Evolutionary conservation across 2,797 vertebrate species (phyloP).

Genomic region (Zalophus californianus): DNA sequence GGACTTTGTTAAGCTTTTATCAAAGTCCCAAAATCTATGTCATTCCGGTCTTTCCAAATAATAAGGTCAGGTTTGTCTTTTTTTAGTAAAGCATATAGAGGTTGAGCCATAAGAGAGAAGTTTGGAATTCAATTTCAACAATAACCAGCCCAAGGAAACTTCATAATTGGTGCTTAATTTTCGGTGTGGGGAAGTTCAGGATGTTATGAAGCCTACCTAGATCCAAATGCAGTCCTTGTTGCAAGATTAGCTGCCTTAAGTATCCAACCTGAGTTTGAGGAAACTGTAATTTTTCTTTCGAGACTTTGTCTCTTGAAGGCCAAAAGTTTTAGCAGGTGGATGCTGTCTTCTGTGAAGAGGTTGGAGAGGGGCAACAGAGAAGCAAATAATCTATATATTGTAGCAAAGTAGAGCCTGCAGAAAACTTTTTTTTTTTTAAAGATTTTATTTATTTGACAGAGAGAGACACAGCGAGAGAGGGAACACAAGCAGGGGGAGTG

Average conservation of each 20-base stretch:
- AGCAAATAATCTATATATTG: not conserved
- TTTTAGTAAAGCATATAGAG: not conserved
- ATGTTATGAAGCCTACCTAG: not conserved
- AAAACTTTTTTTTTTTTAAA: not conserved
- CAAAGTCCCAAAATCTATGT: not conserved
- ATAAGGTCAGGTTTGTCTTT: not conserved
- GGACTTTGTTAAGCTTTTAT: not conserved
- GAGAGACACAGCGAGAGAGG: no score
- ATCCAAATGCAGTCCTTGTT: not conserved
- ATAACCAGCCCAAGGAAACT: not conserved
- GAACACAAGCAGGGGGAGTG: no score
- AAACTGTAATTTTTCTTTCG: not conserved
- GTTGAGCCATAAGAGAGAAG: not conserved
- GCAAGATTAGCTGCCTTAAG: not conserved
- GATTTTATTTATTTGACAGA: no score
- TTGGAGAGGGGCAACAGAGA: not conserved
- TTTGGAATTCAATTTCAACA: not conserved
- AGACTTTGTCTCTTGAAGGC: not conserved
- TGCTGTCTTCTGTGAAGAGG: not conserved
- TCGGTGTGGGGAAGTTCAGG: not conserved
- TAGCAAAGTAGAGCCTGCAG: not conserved
- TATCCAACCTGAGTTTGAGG: not conserved
- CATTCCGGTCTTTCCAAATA: not conserved
- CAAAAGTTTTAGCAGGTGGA: not conserved
- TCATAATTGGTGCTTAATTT: not conserved